Conservation (phyloP, 2,797 vertebrate genomes). For the Novumbra hubbsi region DNA sequence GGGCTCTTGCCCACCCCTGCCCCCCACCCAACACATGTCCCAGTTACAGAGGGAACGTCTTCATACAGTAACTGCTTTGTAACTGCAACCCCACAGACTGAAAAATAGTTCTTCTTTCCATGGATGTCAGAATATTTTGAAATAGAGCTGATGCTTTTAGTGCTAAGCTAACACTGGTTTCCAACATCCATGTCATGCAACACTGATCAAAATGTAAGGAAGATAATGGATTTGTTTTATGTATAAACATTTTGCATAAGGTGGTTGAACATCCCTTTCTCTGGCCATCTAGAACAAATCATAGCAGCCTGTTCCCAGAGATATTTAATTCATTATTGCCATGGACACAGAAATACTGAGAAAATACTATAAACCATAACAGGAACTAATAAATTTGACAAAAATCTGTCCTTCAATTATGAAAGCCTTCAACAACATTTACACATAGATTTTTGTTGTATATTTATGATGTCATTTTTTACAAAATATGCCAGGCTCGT, state of each 20-base stretch:
- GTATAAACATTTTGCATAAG: slow-evolving; percentile 53
- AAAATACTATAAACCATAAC: slow-evolving; percentile 11
- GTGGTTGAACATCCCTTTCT: slow-evolving; percentile 51
- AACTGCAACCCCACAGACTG: slow-evolving; percentile 14
- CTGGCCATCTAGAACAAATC: slow-evolving; percentile 18
- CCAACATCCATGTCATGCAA: slow-evolving; percentile 7
- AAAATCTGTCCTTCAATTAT: slow-evolving; percentile 12
- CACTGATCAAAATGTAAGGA: slow-evolving; percentile 44
- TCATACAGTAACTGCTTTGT: slow-evolving; percentile 48
- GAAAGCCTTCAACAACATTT: neutral
- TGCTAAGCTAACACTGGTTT: neutral
- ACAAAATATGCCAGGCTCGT: slow-evolving; percentile 32
- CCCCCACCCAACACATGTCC: neutral
- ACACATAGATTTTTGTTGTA: slow-evolving; percentile 23
- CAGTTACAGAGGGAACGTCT: neutral
- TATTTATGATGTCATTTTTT: slow-evolving; percentile 29
- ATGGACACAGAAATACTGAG: slow-evolving; percentile 16
- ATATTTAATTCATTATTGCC: slow-evolving; percentile 11
- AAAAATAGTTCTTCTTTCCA: neutral
- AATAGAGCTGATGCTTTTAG: slow-evolving; percentile 9
- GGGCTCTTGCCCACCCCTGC: slow-evolving; percentile 36
- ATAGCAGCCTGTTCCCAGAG: slow-evolving; percentile 15
- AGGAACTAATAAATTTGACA: slow-evolving; percentile 14
- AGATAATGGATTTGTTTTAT: slow-evolving; percentile 57
- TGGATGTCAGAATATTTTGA: slow-evolving; percentile 22